A percentile compares a stretch with the other conserved stretches of the same genome.
Conservation (phyloP, 2,113 vertebrate genomes). For the Pycnonotus jocosus region DNA sequence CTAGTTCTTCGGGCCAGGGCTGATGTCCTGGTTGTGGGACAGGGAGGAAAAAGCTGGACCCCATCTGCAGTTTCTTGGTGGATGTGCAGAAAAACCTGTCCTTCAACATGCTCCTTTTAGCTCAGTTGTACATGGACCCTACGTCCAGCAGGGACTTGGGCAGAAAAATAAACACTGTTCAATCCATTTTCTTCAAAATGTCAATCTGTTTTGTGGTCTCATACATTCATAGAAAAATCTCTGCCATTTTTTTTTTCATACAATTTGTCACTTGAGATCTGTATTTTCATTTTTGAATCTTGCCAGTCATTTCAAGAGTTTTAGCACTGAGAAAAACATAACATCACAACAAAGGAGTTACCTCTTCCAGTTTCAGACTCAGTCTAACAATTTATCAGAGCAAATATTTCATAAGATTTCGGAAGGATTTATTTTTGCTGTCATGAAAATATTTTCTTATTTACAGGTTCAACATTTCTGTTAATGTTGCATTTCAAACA, state of each 20-base stretch:
- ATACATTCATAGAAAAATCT: background rate
- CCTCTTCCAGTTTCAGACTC: background rate
- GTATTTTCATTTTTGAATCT: constrained; percentile 6
- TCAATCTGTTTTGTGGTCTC: background rate
- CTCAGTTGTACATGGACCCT: background rate
- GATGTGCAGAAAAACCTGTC: background rate
- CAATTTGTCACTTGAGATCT: background rate
- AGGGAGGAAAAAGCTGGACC: background rate
- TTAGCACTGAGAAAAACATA: background rate
- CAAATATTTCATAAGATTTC: background rate
- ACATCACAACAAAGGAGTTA: constrained; percentile 6
- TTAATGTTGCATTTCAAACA: background rate
- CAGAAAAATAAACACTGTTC: background rate
- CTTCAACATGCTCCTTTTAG: background rate
- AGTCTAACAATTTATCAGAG: background rate
- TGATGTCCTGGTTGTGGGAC: background rate
- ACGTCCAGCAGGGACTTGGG: background rate
- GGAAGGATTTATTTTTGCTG: background rate
- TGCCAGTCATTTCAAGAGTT: constrained; percentile 8
- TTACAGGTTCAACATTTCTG: background rate
- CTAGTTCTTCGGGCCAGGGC: background rate
- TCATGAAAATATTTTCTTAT: background rate
- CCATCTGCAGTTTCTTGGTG: background rate
- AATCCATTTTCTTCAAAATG: background rate
- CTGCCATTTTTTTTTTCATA: background rate